These are phyloP conservation scores for Trichogramma dendrolimi DNA, from an alignment of 2,888 invertebrate species.

Conservation along the genomic window DNA sequence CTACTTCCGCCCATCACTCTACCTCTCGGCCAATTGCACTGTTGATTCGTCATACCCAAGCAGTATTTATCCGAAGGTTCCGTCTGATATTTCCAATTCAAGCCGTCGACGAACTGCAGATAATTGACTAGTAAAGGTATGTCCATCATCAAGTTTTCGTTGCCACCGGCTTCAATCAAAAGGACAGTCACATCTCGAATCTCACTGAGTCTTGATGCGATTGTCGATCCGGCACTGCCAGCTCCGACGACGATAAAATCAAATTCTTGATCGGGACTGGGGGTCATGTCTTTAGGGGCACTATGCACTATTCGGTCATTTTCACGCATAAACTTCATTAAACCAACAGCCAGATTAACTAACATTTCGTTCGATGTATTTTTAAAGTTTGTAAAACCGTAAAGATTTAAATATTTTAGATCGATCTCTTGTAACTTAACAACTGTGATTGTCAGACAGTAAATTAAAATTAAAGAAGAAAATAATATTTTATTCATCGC, in stretches of 20 bases:
- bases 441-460: no score
- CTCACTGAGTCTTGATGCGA: slow-evolving; percentile 72
- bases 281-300: slow-evolving; percentile 57
- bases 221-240: slow-evolving; percentile 73
- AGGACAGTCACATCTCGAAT: slow-evolving; percentile 65
- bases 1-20: slow-evolving; percentile 80
- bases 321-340: slow-evolving; percentile 55
- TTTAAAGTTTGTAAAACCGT: slow-evolving; percentile 10
- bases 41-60: slow-evolving; percentile 52
- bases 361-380: slow-evolving; percentile 5
- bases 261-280: slow-evolving; percentile 58
- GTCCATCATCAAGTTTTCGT: slow-evolving; percentile 71
- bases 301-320: slow-evolving; percentile 55
- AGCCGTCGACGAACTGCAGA: slow-evolving; percentile 62
- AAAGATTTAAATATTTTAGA: slow-evolving; percentile 11
- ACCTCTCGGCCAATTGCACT: slow-evolving; percentile 56
- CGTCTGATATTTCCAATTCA: slow-evolving; percentile 80
- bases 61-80: slow-evolving; percentile 71
- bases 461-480: no score
- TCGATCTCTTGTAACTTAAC: no score
- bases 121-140: slow-evolving; percentile 70
- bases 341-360: slow-evolving; percentile 11
- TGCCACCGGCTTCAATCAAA: slow-evolving; percentile 68
- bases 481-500: no score
- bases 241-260: slow-evolving; percentile 78